Base-by-base conservation (phyloP, 2,797 vertebrate species). In the Sebastes minor region DNA sequence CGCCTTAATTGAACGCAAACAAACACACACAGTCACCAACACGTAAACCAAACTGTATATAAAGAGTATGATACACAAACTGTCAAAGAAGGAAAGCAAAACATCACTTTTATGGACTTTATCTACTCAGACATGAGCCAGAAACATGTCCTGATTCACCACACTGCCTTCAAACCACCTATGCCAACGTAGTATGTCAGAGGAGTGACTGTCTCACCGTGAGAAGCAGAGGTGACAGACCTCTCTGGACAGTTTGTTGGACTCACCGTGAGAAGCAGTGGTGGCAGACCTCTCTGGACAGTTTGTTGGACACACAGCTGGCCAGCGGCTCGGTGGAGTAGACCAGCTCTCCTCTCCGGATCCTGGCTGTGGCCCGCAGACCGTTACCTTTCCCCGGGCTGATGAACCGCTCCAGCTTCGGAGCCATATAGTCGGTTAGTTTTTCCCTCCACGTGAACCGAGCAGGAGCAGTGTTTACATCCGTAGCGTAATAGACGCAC, bases 181-280 rank as follows among this genome's bases (percentile, higher is more conserved):
- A 42, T 46, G 42, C 1, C 3, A 46, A 46, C 42, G 42, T 18
- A 46, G 42, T 18, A 18, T 46, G 8, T 22, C 2, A 16, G 20
- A 33, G 61, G 7, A 60, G 0, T 3, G 0, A 6, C 46, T 3
- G 56, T 64, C 92, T 92, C 94, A 99, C 97, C 97, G 96, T 71
- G 91, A 93, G 12, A 98, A 92, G 94, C 98, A 99, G 84, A 78
- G 81, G 42, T 98, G 96, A 61, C 98, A 99, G 3, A 96, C 91
- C 0, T 90, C 71, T 71, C 92, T 94, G 5, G 94, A 71, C 35
- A 89, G 89, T 70, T 66, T 32, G 30, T 9, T 32, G 30, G 30
- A 32, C 92, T 92, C 94, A 99, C 98, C 97, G 96, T 71, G 91
- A 93, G 13, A 98, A 92, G 94, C 98, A 99, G 85, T 77, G 81